Evolutionary conservation across 2,888 invertebrate genomes (phyloP).

Genomic region (Mellilla xanthometata): DNA sequence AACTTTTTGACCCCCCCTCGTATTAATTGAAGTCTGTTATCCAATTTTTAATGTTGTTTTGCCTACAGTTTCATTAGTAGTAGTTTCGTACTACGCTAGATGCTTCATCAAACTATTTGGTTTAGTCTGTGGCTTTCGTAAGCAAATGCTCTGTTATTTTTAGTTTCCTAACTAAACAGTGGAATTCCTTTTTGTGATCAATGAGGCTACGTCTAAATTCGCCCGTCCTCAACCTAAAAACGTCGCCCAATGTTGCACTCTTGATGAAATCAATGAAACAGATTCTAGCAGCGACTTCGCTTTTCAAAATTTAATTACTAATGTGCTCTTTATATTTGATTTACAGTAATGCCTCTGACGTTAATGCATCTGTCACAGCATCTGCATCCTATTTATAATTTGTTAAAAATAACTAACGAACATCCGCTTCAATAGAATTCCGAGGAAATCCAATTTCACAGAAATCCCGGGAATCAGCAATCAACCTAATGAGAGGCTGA

Average conservation of each 20-base stretch:
- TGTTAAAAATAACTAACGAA: no score
- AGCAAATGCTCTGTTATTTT: slow-evolving; percentile 21
- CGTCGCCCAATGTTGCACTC: slow-evolving; percentile 7
- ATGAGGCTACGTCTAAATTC: slow-evolving; percentile 21
- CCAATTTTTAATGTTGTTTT: no score
- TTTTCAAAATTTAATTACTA: no score
- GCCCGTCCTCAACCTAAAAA: slow-evolving; percentile 15
- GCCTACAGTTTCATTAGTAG: no score
- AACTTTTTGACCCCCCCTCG: no score
- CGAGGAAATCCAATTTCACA: neutral
- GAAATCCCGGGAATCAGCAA: slow-evolving; percentile 4
- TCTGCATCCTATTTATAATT: no score
- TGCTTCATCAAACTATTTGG: slow-evolving; percentile 24
- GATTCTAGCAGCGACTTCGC: no score
- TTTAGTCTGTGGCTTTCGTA: slow-evolving; percentile 40
- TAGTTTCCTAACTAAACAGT: slow-evolving; percentile 8
- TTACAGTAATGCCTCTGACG: no score
- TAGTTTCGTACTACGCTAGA: slow-evolving; percentile 9
- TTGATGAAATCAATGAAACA: neutral
- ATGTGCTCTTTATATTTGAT: no score
- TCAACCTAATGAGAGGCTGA: slow-evolving; percentile 15
- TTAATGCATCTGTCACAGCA: no score
- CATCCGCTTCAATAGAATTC: neutral
- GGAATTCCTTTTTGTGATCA: slow-evolving; percentile 24
- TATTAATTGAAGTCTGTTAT: no score